Conservation (phyloP, 2,113 vertebrate genomes). For the Sturnira hondurensis region DNA sequence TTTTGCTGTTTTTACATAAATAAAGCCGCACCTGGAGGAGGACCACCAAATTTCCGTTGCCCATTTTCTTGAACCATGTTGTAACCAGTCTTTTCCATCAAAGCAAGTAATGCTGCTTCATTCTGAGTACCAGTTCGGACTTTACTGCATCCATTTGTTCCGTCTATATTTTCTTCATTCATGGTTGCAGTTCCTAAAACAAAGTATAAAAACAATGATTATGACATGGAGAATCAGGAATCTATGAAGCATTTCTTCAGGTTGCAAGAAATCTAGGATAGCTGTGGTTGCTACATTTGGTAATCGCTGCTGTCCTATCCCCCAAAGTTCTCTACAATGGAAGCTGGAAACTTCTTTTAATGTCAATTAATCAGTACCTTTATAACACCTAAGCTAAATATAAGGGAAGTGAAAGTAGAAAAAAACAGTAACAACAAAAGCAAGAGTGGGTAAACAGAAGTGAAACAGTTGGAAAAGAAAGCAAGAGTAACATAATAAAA, state of each 20-base stretch:
- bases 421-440: background rate
- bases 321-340: background rate
- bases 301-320: background rate
- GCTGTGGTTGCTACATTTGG: background rate
- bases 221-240: background rate
- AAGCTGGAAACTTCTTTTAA: background rate
- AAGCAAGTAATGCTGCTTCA: constrained; percentile 87
- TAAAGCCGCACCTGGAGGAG: constrained; percentile 88
- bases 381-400: background rate
- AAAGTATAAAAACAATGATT: background rate
- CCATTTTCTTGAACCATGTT: constrained; percentile 96
- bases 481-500: background rate
- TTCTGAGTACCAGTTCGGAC: constrained; percentile 78
- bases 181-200: constrained; percentile 79
- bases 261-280: background rate
- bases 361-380: background rate
- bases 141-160: constrained; percentile 73
- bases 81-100: constrained; percentile 93
- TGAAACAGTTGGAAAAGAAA: background rate
- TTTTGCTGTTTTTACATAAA: background rate
- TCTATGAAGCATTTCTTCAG: background rate
- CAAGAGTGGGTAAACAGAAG: background rate
- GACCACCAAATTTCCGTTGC: constrained; percentile 96
- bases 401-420: background rate
- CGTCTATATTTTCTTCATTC: constrained; percentile 73